These are phyloP conservation scores for Dryadula phaetusa DNA, from an alignment of 2,888 invertebrate genomes.

Conservation along the genomic window DNA sequence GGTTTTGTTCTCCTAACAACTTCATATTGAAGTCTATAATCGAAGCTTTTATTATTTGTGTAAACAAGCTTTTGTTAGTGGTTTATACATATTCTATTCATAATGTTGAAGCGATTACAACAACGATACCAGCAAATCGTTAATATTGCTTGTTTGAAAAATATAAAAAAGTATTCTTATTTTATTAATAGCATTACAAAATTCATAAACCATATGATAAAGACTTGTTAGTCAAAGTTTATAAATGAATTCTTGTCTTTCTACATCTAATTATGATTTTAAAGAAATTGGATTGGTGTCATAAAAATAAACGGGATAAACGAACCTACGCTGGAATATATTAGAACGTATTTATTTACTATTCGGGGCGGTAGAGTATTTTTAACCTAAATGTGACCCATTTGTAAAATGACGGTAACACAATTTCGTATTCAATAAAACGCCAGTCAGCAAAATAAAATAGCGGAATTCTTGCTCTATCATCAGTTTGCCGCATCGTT, in stretches of 20 bases:
- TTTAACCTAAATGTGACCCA: constrained; percentile 24
- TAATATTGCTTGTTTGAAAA: background rate
- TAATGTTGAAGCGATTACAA: background rate
- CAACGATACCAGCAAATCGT: background rate
- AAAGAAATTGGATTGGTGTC: too few species aligned
- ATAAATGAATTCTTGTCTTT: too few species aligned
- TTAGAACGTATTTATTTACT: background rate
- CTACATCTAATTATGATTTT: too few species aligned
- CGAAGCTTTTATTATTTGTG: background rate
- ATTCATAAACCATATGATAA: too few species aligned
- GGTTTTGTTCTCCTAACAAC: background rate
- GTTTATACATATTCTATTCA: background rate
- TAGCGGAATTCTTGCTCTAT: constrained; percentile 41
- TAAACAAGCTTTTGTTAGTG: background rate
- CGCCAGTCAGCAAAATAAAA: constrained; percentile 41
- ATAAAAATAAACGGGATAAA: background rate
- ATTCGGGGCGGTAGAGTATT: background rate
- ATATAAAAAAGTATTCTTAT: too few species aligned
- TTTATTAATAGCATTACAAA: too few species aligned
- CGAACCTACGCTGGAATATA: background rate
- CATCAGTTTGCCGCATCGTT: constrained; percentile 45
- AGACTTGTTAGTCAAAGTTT: too few species aligned
- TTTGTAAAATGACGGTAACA: constrained; percentile 30
- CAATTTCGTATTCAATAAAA: constrained; percentile 37
- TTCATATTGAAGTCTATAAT: background rate